Evolutionary conservation across 2,113 vertebrate species (phyloP), one percentile per base, ranked within the genome.

Genomic region (Abramis brama): DNA sequence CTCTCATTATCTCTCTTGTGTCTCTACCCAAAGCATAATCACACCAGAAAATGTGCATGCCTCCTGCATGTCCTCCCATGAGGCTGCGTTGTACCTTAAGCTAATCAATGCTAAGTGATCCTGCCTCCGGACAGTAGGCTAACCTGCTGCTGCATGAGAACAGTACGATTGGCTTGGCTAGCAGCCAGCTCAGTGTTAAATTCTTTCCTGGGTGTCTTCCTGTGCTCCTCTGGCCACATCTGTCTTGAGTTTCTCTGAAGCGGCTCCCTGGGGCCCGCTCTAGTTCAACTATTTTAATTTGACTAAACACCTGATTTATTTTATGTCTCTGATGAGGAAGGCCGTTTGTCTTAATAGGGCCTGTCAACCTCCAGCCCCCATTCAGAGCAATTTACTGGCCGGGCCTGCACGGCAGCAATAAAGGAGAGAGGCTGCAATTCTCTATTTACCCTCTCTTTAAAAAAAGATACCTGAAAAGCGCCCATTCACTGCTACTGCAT

Each of bases 241-340:
- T 98, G 97, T 97, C 97, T 98, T 97, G 96, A 97, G 96, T 97
- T 97, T 97, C 96, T 96, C 94, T 95, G 91, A 94, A 95, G 79
- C 25, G 96, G 95, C 95, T 97, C 97, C 97, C 97, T 90, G 94
- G 96, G 97, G 97, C 95, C 97, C 95, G 95, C 97, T 98, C 96
- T 94, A 97, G 96, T 97, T 96, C 95, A 98, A 98, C 97, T 98
- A 97, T 99, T 99, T 99, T 98, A 98, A 99, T 99, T 99, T 97
- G 97, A 99, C 97, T 98, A 98, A 99, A 98, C 97, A 98, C 97
- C 97, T 99, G 98, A 99, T 98, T 99, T 98, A 98, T 98, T 98
- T 98, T 97, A 99, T 99, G 96, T 98, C 96, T 97, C 96, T 95
- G 94, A 98, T 97, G 97, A 98, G 97, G 96, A 97, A 96, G 96